Evolutionary conservation across 2,888 invertebrate genomes (phyloP).

Genomic region (Ligdia adustata): DNA sequence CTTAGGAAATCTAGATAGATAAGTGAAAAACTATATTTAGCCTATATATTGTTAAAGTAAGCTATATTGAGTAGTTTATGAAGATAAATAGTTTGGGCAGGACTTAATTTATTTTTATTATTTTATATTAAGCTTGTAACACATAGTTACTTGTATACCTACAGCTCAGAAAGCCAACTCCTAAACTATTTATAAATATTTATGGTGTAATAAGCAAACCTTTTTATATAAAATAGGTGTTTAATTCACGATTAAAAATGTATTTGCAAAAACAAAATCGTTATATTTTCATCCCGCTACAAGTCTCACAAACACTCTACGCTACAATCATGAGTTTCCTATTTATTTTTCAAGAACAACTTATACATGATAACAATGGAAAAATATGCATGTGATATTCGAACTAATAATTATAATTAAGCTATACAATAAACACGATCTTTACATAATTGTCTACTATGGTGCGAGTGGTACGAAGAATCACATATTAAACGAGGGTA

Average conservation of each 20-base stretch:
- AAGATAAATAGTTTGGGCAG: slow-evolving; percentile 2
- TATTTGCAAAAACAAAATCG: slow-evolving; percentile 35
- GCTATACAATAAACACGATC: slow-evolving; percentile 63
- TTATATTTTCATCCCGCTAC: slow-evolving; percentile 22
- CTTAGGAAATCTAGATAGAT: slow-evolving; percentile 15
- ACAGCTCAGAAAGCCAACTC: slow-evolving; percentile 3
- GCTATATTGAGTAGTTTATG: slow-evolving; percentile 14
- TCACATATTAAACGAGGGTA: slow-evolving; percentile 13
- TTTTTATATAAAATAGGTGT: slow-evolving; percentile 31
- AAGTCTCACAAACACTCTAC: slow-evolving; percentile 16
- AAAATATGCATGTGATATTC: slow-evolving; percentile 75
- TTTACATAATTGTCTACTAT: slow-evolving; percentile 55
- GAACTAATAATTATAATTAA: slow-evolving; percentile 45
- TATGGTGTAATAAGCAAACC: slow-evolving; percentile 35
- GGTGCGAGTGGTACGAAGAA: slow-evolving; percentile 64
- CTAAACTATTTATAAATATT: slow-evolving; percentile 28
- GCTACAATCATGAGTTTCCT: slow-evolving; percentile 31
- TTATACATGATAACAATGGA: slow-evolving; percentile 59
- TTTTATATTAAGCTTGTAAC: too few species aligned
- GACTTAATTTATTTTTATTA: too few species aligned
- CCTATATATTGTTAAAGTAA: slow-evolving; percentile 13
- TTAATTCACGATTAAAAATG: slow-evolving; percentile 35
- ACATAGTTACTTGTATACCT: slow-evolving; percentile 3
- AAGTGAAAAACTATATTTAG: slow-evolving; percentile 17
- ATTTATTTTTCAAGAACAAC: slow-evolving; percentile 30